Conservation (phyloP, 92 coral and sea anemone species). For the Zoanthus gigantus region DNA sequence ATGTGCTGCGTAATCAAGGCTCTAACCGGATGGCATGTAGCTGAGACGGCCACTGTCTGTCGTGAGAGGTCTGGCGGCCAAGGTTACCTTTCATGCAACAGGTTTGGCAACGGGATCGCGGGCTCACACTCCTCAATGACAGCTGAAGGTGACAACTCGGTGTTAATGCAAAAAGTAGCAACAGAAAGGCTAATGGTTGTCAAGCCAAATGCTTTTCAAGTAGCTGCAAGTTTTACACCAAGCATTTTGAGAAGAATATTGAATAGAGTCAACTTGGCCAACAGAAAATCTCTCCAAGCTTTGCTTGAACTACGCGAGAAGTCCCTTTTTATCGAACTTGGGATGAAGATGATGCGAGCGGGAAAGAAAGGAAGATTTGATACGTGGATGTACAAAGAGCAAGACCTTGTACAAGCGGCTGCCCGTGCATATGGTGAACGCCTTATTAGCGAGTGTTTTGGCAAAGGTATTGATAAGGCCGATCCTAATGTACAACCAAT, state of each 20-base stretch:
- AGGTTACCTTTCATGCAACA: conserved; percentile 84
- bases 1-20: conserved; percentile 93
- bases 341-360: conserved; percentile 78
- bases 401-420: conserved; percentile 85
- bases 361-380: conserved; percentile 82
- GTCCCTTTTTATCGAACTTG: conserved; percentile 69
- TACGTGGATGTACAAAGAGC: conserved; percentile 83
- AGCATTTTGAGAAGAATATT: conserved; percentile 58
- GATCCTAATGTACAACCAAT: conserved; percentile 71
- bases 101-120: conserved; percentile 79
- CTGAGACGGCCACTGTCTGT: conserved; percentile 72
- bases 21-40: conserved; percentile 85
- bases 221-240: conserved; percentile 67
- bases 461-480: conserved; percentile 66
- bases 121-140: conserved; percentile 91
- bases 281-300: conserved; percentile 67
- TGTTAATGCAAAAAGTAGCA: conserved; percentile 89
- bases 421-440: conserved; percentile 84
- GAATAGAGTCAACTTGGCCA: conserved; percentile 67
- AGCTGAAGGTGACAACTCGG: conserved; percentile 93
- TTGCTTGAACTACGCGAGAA: conserved; percentile 76
- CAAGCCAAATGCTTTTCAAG: conserved; percentile 68
- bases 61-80: conserved; percentile 94
- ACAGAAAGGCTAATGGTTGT: conserved; percentile 76
- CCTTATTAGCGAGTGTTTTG: conserved; percentile 75